Conservation (phyloP, 2,797 vertebrate species). For the Clarias platycephalus region DNA sequence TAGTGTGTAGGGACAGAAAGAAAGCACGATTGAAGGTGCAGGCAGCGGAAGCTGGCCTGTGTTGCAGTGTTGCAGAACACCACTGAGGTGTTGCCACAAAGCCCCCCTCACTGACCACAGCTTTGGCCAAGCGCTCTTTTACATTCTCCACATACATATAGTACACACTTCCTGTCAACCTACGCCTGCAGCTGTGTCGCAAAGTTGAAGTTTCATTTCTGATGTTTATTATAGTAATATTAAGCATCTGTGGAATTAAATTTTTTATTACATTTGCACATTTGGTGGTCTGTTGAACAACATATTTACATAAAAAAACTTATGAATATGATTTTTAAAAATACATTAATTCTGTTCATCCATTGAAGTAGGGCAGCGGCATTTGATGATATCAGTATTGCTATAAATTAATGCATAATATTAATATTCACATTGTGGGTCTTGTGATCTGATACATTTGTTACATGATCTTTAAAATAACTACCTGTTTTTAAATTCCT, state of each 20-base stretch:
- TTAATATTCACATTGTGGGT: not conserved
- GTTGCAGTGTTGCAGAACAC: conserved; percentile 46
- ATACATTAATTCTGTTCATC: not conserved
- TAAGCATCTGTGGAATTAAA: not conserved
- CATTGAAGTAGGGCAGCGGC: no score
- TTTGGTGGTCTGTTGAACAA: not conserved
- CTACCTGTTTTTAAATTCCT: not conserved
- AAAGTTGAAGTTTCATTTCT: conserved; percentile 15
- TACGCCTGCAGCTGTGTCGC: conserved; percentile 3
- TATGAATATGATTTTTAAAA: not conserved
- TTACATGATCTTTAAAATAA: not conserved
- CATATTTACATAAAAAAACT: not conserved
- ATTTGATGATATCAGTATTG: not conserved
- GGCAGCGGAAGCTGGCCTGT: conserved; percentile 39
- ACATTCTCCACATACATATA: conserved; percentile 28
- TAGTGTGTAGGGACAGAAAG: not conserved
- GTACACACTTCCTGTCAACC: conserved; percentile 42
- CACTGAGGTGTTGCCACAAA: conserved; percentile 50
- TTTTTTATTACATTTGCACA: not conserved
- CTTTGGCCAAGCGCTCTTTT: conserved; percentile 40
- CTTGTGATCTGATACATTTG: not conserved
- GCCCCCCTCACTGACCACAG: conserved; percentile 51
- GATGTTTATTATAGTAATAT: conserved; percentile 21
- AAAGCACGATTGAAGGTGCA: conserved; percentile 35
- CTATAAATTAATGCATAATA: not conserved